Conservation (phyloP, 2,113 vertebrate genomes). For the Archilochus colubris region DNA sequence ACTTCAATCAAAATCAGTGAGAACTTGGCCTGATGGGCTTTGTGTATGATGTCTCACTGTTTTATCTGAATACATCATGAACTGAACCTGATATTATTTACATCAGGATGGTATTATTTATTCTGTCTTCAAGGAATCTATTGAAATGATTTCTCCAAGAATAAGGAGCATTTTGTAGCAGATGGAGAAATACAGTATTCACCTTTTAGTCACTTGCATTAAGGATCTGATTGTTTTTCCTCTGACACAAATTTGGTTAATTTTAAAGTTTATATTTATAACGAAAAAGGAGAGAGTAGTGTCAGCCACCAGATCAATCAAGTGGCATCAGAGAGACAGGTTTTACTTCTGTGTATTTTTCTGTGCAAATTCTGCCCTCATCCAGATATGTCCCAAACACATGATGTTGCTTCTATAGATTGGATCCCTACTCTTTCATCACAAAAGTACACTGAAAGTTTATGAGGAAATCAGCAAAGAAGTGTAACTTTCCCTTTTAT, state of each 20-base stretch:
- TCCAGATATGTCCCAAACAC: rapidly evolving
- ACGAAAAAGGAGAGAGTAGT: neutral
- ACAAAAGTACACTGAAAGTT: neutral
- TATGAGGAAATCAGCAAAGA: neutral
- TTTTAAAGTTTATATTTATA: neutral
- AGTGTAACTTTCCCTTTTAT: neutral
- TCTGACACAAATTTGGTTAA: neutral
- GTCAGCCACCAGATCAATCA: neutral
- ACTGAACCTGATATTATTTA: neutral
- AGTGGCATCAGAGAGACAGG: neutral
- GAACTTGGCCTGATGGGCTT: neutral
- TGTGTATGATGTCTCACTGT: neutral
- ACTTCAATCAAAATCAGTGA: neutral
- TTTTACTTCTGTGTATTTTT: neutral
- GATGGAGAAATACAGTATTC: neutral
- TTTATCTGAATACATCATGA: neutral
- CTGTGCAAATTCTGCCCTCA: neutral
- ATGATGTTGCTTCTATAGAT: neutral
- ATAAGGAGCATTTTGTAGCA: neutral
- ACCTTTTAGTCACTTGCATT: neutral
- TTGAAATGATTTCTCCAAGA: neutral
- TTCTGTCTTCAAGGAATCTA: neutral
- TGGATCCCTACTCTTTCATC: neutral
- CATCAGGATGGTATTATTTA: neutral
- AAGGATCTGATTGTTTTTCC: neutral